A percentile compares a stretch with the other conserved stretches of the same genome.
Conservation (phyloP, 2,888 invertebrate genomes). For the Orthosia gracilis region DNA sequence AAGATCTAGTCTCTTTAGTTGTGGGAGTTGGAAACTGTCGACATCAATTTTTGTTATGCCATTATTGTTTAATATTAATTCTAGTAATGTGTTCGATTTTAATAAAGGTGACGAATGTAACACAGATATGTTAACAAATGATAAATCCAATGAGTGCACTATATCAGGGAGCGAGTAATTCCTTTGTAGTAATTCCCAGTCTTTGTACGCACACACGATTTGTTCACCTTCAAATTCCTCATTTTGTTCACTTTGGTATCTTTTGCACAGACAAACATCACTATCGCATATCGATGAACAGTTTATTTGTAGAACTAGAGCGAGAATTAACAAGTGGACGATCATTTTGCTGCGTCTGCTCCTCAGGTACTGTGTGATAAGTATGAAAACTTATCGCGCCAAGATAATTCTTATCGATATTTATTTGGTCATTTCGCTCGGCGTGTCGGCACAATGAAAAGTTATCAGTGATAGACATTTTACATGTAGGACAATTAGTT, state of each 20-base stretch:
- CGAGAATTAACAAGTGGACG: slow-evolving; percentile 63
- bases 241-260: slow-evolving; percentile 67
- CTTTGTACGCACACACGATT: slow-evolving; percentile 80
- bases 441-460: slow-evolving; percentile 37
- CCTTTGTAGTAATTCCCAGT: slow-evolving; percentile 62
- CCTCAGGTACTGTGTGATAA: slow-evolving; percentile 60
- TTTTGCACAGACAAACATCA: slow-evolving; percentile 74
- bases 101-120: slow-evolving; percentile 73
- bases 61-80: slow-evolving; percentile 80
- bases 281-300: slow-evolving; percentile 78
- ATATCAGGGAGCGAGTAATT: slow-evolving; percentile 76
- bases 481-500: slow-evolving; percentile 33
- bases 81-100: slow-evolving; percentile 74
- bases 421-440: slow-evolving; percentile 82
- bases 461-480: slow-evolving; percentile 53
- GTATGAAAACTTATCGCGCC: slow-evolving; percentile 75
- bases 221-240: slow-evolving; percentile 76
- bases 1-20: slow-evolving; percentile 83
- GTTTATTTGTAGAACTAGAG: slow-evolving; percentile 67
- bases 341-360: slow-evolving; percentile 68
- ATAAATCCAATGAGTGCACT: slow-evolving; percentile 80
- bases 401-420: slow-evolving; percentile 72
- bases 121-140: slow-evolving; percentile 78
- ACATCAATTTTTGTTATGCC: slow-evolving; percentile 74
- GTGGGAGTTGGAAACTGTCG: slow-evolving; percentile 78